These are phyloP conservation scores for Goniozus legneri DNA, from an alignment of 1,140 invertebrate species.

Conservation along the genomic window DNA sequence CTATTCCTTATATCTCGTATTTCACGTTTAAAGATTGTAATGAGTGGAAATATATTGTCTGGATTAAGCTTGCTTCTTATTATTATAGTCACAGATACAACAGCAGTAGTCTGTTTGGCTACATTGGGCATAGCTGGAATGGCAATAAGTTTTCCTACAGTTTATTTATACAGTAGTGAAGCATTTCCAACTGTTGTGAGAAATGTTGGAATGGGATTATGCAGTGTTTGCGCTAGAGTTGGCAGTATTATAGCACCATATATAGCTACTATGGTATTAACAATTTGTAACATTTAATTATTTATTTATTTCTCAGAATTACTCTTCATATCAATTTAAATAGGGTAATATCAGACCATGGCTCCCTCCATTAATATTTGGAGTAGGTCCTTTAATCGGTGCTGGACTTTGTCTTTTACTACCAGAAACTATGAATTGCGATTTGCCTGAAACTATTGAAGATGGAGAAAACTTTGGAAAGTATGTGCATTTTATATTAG, in stretches of 20 bases:
- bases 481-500: slow-evolving; percentile 19
- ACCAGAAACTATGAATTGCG: slow-evolving; percentile 60
- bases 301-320: slow-evolving; percentile 6
- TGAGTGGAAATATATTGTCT: slow-evolving; percentile 40
- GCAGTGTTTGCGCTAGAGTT: slow-evolving; percentile 61
- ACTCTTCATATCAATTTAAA: slow-evolving; percentile 10
- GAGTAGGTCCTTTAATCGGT: slow-evolving; percentile 53
- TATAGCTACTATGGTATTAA: slow-evolving; percentile 57
- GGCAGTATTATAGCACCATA: slow-evolving; percentile 68
- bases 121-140: slow-evolving; percentile 62
- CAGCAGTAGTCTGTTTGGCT: slow-evolving; percentile 53
- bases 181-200: slow-evolving; percentile 66
- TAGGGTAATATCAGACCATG: slow-evolving; percentile 33
- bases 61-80: slow-evolving; percentile 39
- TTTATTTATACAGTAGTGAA: slow-evolving; percentile 67
- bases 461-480: slow-evolving; percentile 59
- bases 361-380: slow-evolving; percentile 61
- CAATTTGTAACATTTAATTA: neutral
- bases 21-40: slow-evolving; percentile 48
- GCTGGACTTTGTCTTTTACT: slow-evolving; percentile 56
- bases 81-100: slow-evolving; percentile 30
- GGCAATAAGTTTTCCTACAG: slow-evolving; percentile 58
- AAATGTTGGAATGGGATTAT: slow-evolving; percentile 62
- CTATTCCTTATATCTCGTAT: slow-evolving; percentile 45
- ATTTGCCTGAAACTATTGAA: slow-evolving; percentile 61